Conservation (phyloP, 2,888 invertebrate genomes). For the Panorpa germanica region DNA sequence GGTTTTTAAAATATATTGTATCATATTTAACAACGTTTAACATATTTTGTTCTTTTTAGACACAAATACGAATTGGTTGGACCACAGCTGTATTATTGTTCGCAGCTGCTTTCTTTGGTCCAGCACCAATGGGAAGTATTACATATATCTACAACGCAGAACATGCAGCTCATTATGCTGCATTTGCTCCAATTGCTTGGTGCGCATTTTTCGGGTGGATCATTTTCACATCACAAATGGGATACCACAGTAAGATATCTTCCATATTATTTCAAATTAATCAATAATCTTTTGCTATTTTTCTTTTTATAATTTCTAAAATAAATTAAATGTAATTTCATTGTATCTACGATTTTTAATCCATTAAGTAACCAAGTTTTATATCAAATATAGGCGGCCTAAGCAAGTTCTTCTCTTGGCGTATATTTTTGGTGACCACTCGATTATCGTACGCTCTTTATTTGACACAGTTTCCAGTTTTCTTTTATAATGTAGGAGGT, state of each 20-base stretch:
- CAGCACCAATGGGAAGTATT: constrained; percentile 41
- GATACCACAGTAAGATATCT: constrained; percentile 28
- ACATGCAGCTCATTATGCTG: constrained; percentile 48
- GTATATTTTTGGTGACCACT: constrained; percentile 40
- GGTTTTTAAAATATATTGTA: constrained; percentile 4
- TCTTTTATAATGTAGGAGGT: constrained; percentile 46
- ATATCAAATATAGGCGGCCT: constrained; percentile 27
- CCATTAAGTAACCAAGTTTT: constrained; percentile 1
- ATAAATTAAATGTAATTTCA: constrained; percentile 1
- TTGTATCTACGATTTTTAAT: constrained; percentile 1
- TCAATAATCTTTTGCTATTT: background rate
- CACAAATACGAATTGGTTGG: constrained; percentile 34
- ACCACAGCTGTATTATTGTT: constrained; percentile 28
- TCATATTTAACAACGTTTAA: background rate
- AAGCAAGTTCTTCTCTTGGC: constrained; percentile 33
- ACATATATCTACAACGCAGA: constrained; percentile 37
- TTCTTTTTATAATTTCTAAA: constrained; percentile 4
- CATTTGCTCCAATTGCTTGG: constrained; percentile 50
- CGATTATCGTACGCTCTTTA: constrained; percentile 52
- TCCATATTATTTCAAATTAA: constrained; percentile 4
- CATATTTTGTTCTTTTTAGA: constrained; percentile 17
- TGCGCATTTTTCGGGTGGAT: constrained; percentile 47
- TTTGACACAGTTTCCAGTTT: constrained; percentile 50
- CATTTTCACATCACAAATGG: constrained; percentile 39
- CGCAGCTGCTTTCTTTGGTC: constrained; percentile 33